Evolutionary conservation across 2,888 invertebrate genomes (phyloP).

Genomic region (Meteorus cinctellus): DNA sequence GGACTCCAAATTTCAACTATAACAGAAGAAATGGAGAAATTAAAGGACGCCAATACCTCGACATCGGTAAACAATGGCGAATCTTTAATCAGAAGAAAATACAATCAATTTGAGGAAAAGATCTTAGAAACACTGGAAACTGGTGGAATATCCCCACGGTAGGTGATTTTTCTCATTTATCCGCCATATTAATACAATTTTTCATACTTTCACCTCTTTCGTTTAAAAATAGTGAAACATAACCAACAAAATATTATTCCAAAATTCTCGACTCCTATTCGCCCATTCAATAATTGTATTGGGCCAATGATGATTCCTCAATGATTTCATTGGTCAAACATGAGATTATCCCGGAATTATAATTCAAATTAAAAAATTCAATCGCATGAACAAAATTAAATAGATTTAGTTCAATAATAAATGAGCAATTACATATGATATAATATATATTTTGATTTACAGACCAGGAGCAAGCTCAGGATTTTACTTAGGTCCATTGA

Average conservation of each 20-base stretch:
- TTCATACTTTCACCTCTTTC: constrained; percentile 25
- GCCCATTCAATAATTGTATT: too few relatives aligned
- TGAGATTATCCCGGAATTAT: too few relatives aligned
- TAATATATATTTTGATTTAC: constrained; percentile 62
- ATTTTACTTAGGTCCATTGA: constrained; percentile 81
- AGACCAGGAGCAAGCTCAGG: constrained; percentile 81
- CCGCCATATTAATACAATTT: neutral
- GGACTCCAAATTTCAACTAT: too few relatives aligned
- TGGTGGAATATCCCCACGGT: constrained; percentile 64
- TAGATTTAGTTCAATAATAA: neutral
- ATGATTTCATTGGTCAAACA: neutral
- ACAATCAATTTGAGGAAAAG: constrained; percentile 56
- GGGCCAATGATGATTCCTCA: neutral
- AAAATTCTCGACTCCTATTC: neutral
- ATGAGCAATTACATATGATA: neutral
- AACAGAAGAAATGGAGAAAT: too few relatives aligned
- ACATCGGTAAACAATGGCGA: too few relatives aligned
- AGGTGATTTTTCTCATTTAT: constrained; percentile 45
- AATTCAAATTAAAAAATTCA: too few relatives aligned
- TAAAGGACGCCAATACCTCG: too few relatives aligned
- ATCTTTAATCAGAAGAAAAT: constrained; percentile 33
- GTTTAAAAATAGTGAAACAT: constrained; percentile 42
- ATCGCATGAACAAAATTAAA: too few relatives aligned
- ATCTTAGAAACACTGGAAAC: constrained; percentile 59
- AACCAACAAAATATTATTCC: constrained; percentile 54